phyloP scores from a whole-genome alignment of 2,888 invertebrate species.

The Geophilus truncorum region DNA sequence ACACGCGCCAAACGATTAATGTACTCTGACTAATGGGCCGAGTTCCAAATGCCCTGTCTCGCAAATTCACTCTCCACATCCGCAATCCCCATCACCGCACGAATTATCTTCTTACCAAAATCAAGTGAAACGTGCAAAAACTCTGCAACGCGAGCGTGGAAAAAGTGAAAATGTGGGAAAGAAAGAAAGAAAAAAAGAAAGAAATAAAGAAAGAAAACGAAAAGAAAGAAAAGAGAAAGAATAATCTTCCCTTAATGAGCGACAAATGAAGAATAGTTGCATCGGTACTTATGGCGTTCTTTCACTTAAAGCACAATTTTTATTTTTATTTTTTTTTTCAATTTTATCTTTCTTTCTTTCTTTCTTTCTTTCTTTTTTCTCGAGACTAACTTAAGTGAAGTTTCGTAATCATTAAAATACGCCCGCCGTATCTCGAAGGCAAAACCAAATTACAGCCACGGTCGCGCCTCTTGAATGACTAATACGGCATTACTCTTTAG shows the following conservation, averaged over 20 bases:
- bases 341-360: not conserved
- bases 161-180: not conserved
- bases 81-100: not conserved
- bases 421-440: constrained; percentile 15
- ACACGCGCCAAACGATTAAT: constrained; percentile 25
- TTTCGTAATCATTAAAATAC: constrained; percentile 27
- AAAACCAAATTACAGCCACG: constrained; percentile 25
- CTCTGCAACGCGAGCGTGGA: not conserved
- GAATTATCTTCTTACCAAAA: constrained; percentile 18
- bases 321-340: not conserved
- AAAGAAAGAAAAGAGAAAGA: not conserved
- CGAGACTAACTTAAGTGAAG: not conserved
- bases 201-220: not conserved
- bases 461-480: constrained; percentile 25
- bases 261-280: constrained; percentile 20
- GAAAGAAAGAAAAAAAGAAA: too few relatives aligned
- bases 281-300: not conserved
- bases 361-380: not conserved
- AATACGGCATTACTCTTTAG: constrained; percentile 14
- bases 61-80: constrained; percentile 27
- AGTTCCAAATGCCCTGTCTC: constrained; percentile 21
- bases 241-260: constrained; percentile 13
- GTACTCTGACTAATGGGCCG: constrained; percentile 27
- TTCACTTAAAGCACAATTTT: not conserved
- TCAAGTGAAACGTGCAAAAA: constrained; percentile 21